Evolutionary conservation across 2,888 invertebrate genomes (phyloP).

Genomic region (Zele albiditarsus): DNA sequence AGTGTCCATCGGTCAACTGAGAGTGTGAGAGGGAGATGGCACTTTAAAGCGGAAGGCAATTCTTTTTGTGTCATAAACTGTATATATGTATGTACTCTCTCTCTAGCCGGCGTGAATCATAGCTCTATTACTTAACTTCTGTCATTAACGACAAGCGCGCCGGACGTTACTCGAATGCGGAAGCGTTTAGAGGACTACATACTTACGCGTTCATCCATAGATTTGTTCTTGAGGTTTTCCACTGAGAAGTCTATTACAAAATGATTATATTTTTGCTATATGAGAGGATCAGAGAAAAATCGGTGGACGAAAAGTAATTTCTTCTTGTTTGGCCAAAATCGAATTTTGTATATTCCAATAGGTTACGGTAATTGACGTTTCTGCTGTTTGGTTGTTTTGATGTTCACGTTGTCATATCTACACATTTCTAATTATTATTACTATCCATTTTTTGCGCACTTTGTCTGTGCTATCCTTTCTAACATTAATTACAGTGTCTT

Average conservation of each 20-base stretch:
- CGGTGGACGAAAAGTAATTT: conserved; percentile 8
- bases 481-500: conserved; percentile 21
- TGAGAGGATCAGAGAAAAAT: background rate
- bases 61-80: conserved; percentile 29
- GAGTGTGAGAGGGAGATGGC: conserved; percentile 8
- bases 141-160: conserved; percentile 41
- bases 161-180: conserved; percentile 43
- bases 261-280: conserved; percentile 15
- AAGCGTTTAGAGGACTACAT: conserved; percentile 38
- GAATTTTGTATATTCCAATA: background rate
- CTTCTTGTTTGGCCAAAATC: conserved; percentile 11
- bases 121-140: conserved; percentile 42
- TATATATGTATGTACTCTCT: conserved; percentile 15
- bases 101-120: conserved; percentile 38
- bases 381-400: background rate
- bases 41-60: conserved; percentile 35
- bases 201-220: conserved; percentile 43
- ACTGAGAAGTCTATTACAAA: conserved; percentile 32
- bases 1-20: conserved; percentile 9
- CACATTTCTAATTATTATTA: no score
- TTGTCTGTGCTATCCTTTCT: background rate
- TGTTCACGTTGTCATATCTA: background rate
- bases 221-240: conserved; percentile 37
- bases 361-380: conserved; percentile 29
- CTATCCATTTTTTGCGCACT: no score